Evolutionary conservation across 2,888 invertebrate genomes (phyloP).

Genomic region (Rapana venosa): DNA sequence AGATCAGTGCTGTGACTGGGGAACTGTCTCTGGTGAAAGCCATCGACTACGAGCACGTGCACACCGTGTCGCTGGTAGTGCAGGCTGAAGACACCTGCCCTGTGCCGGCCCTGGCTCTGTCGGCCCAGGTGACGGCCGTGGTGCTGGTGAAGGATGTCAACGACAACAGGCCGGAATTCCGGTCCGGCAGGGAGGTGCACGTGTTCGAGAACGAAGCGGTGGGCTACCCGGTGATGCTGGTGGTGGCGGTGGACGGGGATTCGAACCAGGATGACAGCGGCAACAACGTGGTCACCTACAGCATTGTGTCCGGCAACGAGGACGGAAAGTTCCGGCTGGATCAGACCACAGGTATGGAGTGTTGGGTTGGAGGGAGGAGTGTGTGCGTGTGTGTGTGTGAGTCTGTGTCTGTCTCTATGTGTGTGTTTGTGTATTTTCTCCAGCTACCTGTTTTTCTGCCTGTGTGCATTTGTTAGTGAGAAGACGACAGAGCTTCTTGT

Average conservation of each 20-base stretch:
- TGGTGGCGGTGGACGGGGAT: slow-evolving; percentile 72
- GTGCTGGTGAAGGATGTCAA: slow-evolving; percentile 71
- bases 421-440: no score
- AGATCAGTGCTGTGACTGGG: slow-evolving; percentile 61
- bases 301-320: slow-evolving; percentile 66
- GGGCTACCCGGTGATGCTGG: slow-evolving; percentile 66
- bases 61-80: slow-evolving; percentile 63
- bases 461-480: no score
- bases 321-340: slow-evolving; percentile 86
- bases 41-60: slow-evolving; percentile 71
- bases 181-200: slow-evolving; percentile 57
- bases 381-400: not conserved
- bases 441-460: no score
- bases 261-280: slow-evolving; percentile 67
- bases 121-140: slow-evolving; percentile 65
- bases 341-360: slow-evolving; percentile 85
- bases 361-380: not conserved
- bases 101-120: slow-evolving; percentile 52
- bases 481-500: no score
- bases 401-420: no score
- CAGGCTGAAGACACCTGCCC: slow-evolving; percentile 70
- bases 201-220: slow-evolving; percentile 73
- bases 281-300: slow-evolving; percentile 65
- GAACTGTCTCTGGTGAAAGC: slow-evolving; percentile 57
- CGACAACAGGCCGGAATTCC: slow-evolving; percentile 73